Conservation (phyloP, 2,797 vertebrate genomes). For the Artibeus lituratus region DNA sequence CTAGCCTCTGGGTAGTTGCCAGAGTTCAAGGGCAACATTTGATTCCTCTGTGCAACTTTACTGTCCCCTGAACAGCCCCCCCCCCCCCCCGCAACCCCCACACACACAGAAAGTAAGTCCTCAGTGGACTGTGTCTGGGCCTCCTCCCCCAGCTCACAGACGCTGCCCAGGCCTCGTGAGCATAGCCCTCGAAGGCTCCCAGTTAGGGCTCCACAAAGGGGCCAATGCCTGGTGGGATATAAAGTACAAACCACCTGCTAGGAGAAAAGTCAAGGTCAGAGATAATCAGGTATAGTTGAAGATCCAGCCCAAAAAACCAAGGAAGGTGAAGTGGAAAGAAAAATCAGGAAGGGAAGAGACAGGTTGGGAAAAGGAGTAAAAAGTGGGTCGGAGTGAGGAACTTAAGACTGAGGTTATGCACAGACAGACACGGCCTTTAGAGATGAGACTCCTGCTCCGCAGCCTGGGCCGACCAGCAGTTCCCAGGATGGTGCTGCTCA, state of each 20-base stretch:
- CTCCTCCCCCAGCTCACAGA: background rate
- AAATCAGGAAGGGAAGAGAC: background rate
- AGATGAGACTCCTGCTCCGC: background rate
- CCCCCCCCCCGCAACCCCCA: background rate
- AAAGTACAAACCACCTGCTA: background rate
- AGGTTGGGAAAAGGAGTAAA: background rate
- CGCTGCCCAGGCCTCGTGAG: rapidly evolving
- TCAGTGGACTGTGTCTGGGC: background rate
- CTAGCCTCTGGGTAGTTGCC: conserved; percentile 47
- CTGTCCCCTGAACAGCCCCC: background rate
- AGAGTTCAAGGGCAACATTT: conserved; percentile 57
- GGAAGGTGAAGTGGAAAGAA: background rate
- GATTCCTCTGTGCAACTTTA: background rate
- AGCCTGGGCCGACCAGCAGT: background rate
- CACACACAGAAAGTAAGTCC: background rate
- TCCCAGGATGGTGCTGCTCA: background rate
- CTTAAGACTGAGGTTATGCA: background rate
- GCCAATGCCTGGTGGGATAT: background rate
- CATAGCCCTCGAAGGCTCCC: background rate
- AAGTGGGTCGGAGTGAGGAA: background rate
- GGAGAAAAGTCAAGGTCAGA: background rate
- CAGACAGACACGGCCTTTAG: background rate
- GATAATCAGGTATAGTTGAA: background rate
- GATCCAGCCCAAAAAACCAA: background rate
- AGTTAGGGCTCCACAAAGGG: background rate